Evolutionary conservation across 2,797 vertebrate species (phyloP).

Genomic region (Phataginus tetradactyla): DNA sequence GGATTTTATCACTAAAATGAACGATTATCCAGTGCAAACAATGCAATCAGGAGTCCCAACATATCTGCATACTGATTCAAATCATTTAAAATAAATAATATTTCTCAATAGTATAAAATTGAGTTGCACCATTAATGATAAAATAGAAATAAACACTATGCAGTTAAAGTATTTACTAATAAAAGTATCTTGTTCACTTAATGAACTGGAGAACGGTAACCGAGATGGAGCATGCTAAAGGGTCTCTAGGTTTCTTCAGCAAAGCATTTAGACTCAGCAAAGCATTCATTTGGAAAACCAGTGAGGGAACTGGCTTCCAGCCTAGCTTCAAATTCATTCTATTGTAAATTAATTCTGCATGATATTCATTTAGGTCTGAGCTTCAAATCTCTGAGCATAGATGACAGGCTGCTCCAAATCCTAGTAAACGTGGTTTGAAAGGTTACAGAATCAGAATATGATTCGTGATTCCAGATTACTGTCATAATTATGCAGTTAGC

Average conservation of each 20-base stretch:
- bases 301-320: not conserved
- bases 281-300: conserved; percentile 51
- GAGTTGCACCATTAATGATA: not conserved
- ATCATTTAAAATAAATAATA: not conserved
- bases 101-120: not conserved
- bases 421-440: not conserved
- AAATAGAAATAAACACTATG: not conserved
- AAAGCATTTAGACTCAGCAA: not conserved
- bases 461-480: not conserved
- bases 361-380: conserved; percentile 18
- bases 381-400: conserved; percentile 9
- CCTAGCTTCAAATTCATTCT: conserved; percentile 13
- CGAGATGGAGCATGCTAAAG: not conserved
- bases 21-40: not conserved
- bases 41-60: not conserved
- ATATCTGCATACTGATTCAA: not conserved
- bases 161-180: not conserved
- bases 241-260: not conserved
- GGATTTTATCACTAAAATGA: not conserved
- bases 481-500: not conserved
- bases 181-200: not conserved
- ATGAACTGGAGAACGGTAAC: not conserved
- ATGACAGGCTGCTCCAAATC: not conserved
- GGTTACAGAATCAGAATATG: not conserved
- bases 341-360: conserved; percentile 27